Evolutionary conservation across 2,797 vertebrate species (phyloP).

Genomic region (Rhinatrema bivittatum): DNA sequence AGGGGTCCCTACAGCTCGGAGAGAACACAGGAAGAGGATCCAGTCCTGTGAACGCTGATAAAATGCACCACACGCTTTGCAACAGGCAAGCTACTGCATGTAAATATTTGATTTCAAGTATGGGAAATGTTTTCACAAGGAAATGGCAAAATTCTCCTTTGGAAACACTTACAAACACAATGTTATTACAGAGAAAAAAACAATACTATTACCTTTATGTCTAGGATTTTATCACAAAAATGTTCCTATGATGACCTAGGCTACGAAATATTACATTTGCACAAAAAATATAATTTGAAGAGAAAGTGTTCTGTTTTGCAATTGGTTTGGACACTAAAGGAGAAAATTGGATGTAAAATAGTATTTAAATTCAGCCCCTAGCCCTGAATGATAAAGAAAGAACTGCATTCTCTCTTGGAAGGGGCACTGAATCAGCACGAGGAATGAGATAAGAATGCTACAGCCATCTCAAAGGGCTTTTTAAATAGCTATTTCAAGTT

Average conservation of each 20-base stretch:
- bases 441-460: constrained; percentile 23
- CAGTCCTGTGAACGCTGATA: too few relatives aligned
- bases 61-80: too few relatives aligned
- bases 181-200: constrained; percentile 13
- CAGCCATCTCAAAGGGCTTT: constrained; percentile 14
- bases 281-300: constrained; percentile 28
- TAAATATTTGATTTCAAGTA: too few relatives aligned
- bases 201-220: constrained; percentile 11
- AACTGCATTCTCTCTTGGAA: constrained; percentile 26
- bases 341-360: constrained; percentile 32
- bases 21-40: too few relatives aligned
- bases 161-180: neutral
- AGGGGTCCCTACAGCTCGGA: too few relatives aligned
- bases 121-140: fast-evolving
- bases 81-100: too few relatives aligned
- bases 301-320: constrained; percentile 30
- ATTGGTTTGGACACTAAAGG: constrained; percentile 35
- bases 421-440: constrained; percentile 13
- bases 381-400: constrained; percentile 29
- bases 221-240: constrained; percentile 22
- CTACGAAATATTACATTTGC: constrained; percentile 25
- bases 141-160: neutral
- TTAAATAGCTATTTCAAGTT: constrained; percentile 22
- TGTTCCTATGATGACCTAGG: constrained; percentile 28
- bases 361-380: constrained; percentile 36